phyloP scores from a whole-genome alignment of 1,140 invertebrate species.

The Leptinotarsa defecta region DNA sequence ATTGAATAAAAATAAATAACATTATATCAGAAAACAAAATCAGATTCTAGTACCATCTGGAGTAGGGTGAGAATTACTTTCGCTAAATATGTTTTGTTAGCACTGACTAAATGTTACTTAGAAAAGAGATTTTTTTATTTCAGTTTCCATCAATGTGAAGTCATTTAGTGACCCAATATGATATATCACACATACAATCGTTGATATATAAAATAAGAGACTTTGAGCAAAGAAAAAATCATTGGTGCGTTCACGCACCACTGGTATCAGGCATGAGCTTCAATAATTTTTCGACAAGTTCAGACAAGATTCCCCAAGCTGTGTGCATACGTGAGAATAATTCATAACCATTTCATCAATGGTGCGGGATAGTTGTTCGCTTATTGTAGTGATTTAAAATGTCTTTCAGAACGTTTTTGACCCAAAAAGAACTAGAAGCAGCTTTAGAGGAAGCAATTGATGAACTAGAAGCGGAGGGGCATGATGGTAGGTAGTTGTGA shows the following conservation, averaged over 20 bases:
- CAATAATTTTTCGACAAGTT: constrained; percentile 17
- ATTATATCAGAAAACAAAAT: neutral
- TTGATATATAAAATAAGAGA: constrained; percentile 10
- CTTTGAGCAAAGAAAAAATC: constrained; percentile 11
- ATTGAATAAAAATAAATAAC: constrained; percentile 6
- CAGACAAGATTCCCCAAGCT: constrained; percentile 20
- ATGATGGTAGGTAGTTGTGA: constrained; percentile 9
- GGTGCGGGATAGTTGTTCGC: constrained; percentile 22
- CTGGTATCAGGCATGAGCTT: constrained; percentile 7
- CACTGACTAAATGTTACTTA: constrained; percentile 13
- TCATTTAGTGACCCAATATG: constrained; percentile 10
- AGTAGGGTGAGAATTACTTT: constrained; percentile 17
- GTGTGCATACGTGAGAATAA: constrained; percentile 13
- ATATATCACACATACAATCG: constrained; percentile 10
- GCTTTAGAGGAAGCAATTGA: constrained; percentile 28
- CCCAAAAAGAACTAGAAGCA: constrained; percentile 30
- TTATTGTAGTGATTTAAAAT: constrained; percentile 20
- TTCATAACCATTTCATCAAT: constrained; percentile 31
- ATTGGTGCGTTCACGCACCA: constrained; percentile 24
- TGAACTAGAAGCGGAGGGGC: constrained; percentile 26
- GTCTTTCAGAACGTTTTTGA: constrained; percentile 27
- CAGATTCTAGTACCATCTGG: neutral
- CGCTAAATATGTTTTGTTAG: constrained; percentile 10
- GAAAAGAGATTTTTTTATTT: constrained; percentile 2
- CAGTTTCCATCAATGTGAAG: constrained; percentile 18